These are phyloP conservation scores for Corythucha ciliata DNA, from an alignment of 2,888 invertebrate species.

Conservation along the genomic window DNA sequence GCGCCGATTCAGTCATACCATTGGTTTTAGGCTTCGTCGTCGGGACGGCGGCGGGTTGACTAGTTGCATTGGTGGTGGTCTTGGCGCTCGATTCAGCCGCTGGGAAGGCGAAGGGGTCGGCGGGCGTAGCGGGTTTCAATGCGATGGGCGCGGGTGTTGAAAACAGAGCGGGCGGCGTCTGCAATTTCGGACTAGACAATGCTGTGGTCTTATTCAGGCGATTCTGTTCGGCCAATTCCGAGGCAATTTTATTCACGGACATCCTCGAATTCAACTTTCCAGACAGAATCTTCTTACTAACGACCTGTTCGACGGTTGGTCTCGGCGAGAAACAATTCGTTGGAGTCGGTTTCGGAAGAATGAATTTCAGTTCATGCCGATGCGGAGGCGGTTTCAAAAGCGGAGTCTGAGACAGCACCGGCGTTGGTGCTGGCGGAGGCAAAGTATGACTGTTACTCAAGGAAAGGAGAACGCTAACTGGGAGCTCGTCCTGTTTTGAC, in stretches of 20 bases:
- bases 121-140: not conserved
- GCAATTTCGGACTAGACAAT: slow-evolving; percentile 14
- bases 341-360: slow-evolving; percentile 17
- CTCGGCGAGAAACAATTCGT: not conserved
- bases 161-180: too few species aligned
- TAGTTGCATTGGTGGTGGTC: not conserved
- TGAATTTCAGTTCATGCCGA: slow-evolving; percentile 21
- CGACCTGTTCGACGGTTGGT: slow-evolving; percentile 15
- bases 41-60: not conserved
- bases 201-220: slow-evolving; percentile 5
- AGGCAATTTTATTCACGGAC: slow-evolving; percentile 29
- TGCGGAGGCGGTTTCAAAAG: not conserved
- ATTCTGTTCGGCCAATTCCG: slow-evolving; percentile 26
- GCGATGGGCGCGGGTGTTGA: too few species aligned
- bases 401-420: slow-evolving; percentile 4
- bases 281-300: slow-evolving; percentile 17
- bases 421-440: too few species aligned
- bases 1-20: too few species aligned
- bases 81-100: not conserved
- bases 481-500: slow-evolving; percentile 30
- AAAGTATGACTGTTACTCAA: slow-evolving; percentile 29
- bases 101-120: slow-evolving; percentile 12
- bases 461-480: slow-evolving; percentile 31
- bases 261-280: slow-evolving; percentile 20
- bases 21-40: too few species aligned